Conservation (phyloP, 2,888 invertebrate genomes). For the Euphydryas editha region DNA sequence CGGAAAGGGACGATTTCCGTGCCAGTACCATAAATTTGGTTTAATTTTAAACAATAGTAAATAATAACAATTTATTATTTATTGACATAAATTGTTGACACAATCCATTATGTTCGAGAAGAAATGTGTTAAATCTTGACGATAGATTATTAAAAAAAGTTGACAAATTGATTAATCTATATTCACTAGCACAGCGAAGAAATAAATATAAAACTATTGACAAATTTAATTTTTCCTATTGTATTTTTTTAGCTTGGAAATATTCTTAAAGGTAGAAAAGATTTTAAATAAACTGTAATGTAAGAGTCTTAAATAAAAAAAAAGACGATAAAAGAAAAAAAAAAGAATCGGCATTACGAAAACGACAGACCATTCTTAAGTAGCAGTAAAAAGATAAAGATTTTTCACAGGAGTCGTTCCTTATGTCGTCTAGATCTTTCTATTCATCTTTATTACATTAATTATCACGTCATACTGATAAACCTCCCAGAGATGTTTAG, state of each 20-base stretch:
- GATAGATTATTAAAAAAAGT: slow-evolving; percentile 18
- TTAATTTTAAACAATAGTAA: too few relatives aligned
- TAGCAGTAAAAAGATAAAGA: slow-evolving; percentile 36
- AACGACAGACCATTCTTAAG: slow-evolving; percentile 35
- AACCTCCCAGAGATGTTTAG: not conserved
- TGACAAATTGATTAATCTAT: slow-evolving; percentile 23
- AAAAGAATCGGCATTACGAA: slow-evolving; percentile 35
- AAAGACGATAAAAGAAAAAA: slow-evolving; percentile 22
- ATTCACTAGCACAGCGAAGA: not conserved
- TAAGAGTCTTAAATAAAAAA: slow-evolving; percentile 37
- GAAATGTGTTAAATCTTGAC: slow-evolving; percentile 13
- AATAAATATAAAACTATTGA: not conserved
- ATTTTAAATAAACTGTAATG: slow-evolving; percentile 38
- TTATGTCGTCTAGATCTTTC: slow-evolving; percentile 14
- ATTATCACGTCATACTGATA: not conserved
- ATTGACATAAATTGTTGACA: not conserved
- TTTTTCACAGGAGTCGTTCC: slow-evolving; percentile 25
- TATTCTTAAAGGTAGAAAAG: slow-evolving; percentile 15
- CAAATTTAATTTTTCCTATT: not conserved
- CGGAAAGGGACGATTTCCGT: too few relatives aligned
- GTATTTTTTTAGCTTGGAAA: not conserved
- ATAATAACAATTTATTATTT: not conserved
- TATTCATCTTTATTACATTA: not conserved
- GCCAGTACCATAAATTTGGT: too few relatives aligned
- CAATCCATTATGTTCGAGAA: slow-evolving; percentile 1